These are phyloP conservation scores for Parasteatoda lunata DNA, from an alignment of 2,888 invertebrate species.

Conservation along the genomic window DNA sequence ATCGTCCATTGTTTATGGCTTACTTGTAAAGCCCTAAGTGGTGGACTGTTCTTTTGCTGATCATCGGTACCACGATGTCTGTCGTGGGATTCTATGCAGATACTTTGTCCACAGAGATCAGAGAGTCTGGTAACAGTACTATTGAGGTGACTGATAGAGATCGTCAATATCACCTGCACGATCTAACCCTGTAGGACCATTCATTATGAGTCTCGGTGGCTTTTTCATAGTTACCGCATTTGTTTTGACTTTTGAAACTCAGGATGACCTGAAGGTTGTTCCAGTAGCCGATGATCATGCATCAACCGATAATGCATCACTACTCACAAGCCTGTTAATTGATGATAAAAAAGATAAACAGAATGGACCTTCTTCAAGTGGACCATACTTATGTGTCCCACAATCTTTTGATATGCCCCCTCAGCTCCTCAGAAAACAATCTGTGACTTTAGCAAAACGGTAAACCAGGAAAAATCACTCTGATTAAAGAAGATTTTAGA, in stretches of 20 bases:
- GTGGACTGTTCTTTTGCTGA: constrained; percentile 90
- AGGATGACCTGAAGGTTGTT: constrained; percentile 92
- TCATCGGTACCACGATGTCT: constrained; percentile 93
- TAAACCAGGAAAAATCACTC: neutral
- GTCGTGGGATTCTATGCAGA: constrained; percentile 81
- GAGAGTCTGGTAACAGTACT: constrained; percentile 70
- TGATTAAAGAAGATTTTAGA: constrained; percentile 3
- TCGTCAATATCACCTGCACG: constrained; percentile 81
- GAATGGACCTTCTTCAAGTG: constrained; percentile 46
- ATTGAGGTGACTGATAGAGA: constrained; percentile 72
- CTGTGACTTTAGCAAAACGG: constrained; percentile 44
- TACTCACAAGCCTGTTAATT: constrained; percentile 50
- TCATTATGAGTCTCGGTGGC: constrained; percentile 97
- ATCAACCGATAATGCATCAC: constrained; percentile 39
- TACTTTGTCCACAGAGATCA: constrained; percentile 71
- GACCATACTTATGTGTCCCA: constrained; percentile 63
- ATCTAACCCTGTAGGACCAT: constrained; percentile 95
- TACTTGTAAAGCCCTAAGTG: constrained; percentile 91
- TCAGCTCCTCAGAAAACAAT: constrained; percentile 28
- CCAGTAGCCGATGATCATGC: constrained; percentile 77
- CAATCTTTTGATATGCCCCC: constrained; percentile 38
- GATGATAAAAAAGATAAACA: constrained; percentile 50
- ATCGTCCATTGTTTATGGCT: constrained; percentile 93
- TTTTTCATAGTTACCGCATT: constrained; percentile 97
- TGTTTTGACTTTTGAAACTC: constrained; percentile 97